Evolutionary conservation across 2,888 invertebrate species (phyloP), one percentile per base, ranked within the genome.

Genomic region (Phorcus lineatus): DNA sequence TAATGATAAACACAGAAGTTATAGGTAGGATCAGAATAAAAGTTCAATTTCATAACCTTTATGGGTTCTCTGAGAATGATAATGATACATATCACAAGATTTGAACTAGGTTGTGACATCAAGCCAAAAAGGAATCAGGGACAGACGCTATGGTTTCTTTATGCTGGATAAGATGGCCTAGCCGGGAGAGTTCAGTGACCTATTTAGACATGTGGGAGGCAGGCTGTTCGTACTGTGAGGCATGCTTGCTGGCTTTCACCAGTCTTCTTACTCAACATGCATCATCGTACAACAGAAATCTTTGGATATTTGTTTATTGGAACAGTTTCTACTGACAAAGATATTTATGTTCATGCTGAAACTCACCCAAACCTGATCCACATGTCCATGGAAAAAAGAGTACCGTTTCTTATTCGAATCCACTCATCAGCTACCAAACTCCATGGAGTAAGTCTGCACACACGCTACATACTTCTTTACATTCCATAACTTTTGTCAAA

Each of bases 381-480:
- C 36, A 36, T 17, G 70, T 36, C 70, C 70, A 36, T 31, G 19
- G 40, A 47, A 13, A 47, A 7, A 28, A 1, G 67, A 28, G 17
- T 28, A 70, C 7, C 28, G 17, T 62, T 62, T 62, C 62, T 36
- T 19, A 40, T 70, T 70, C 36, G 19, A 70, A 70, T 70, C 70
- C 70, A 19, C 19, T 70, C 40, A 19, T 31, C 62, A 62, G 62
- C 62, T 70, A 70, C 36, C 70, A 40, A n/a, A 36, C 19, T 19
- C 70, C 22, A 16, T 17, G 70, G 36, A 16, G 70, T 54, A 55
- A 9, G 52, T 82, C 86, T 85, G 87, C 87, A 80, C 83, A 86
- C 88, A 87, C 80, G 87, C 91, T 91, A 92, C 93, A 93, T 93
- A 97, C 97, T 97, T 97, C 97, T 97, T 97, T 97, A 97, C 97